phyloP scores from a whole-genome alignment of 2,888 invertebrate genomes.

The Spodoptera littoralis region DNA sequence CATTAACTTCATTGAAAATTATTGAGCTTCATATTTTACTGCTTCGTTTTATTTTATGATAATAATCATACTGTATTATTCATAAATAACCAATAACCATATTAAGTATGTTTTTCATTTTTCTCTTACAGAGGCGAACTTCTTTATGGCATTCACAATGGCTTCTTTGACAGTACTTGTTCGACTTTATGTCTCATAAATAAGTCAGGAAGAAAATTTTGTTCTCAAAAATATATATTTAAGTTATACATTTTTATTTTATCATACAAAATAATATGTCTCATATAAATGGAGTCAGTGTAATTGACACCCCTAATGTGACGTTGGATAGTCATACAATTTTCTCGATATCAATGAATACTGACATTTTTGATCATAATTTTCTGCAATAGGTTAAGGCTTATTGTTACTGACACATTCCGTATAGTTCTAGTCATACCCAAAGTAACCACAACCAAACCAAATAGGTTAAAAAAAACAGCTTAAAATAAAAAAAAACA shows the following conservation, averaged over 20 bases:
- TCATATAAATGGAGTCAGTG: conserved; percentile 18
- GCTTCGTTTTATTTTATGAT: background rate
- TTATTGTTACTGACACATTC: conserved; percentile 49
- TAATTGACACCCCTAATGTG: conserved; percentile 42
- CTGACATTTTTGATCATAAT: conserved; percentile 26
- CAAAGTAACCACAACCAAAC: conserved; percentile 48
- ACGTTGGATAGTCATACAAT: conserved; percentile 44
- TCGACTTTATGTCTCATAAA: conserved; percentile 69
- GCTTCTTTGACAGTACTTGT: conserved; percentile 71
- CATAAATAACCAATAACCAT: no score
- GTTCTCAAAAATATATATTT: conserved; percentile 32
- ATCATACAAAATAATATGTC: conserved; percentile 21
- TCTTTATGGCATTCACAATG: conserved; percentile 67
- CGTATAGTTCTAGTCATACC: conserved; percentile 55
- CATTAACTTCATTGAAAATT: conserved; percentile 1
- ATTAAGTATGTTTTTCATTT: conserved; percentile 15
- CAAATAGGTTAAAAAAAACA: conserved; percentile 41
- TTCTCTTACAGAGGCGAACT: conserved; percentile 73
- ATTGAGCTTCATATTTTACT: background rate
- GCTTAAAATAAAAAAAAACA: conserved; percentile 52
- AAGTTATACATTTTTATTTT: conserved; percentile 26
- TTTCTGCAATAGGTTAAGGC: conserved; percentile 44
- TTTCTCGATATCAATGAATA: conserved; percentile 34
- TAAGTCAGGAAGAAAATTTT: conserved; percentile 21
- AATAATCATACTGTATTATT: no score